phyloP scores from a whole-genome alignment of 2,888 invertebrate species.

The Drosophila yooni region DNA sequence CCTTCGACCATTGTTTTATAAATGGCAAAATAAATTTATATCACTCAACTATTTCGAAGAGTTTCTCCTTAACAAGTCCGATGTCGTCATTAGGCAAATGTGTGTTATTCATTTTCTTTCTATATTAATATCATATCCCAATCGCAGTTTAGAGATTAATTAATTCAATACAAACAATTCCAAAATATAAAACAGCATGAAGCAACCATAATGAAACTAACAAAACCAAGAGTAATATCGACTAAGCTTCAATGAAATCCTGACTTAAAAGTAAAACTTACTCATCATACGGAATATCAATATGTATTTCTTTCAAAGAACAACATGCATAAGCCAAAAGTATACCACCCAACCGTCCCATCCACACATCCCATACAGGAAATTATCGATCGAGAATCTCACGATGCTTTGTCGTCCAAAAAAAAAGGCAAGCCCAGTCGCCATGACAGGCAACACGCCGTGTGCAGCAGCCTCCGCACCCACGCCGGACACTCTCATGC shows the following conservation, averaged over 20 bases:
- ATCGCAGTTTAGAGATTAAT: not conserved
- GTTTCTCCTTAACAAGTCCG: not conserved
- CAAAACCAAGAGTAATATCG: conserved; percentile 19
- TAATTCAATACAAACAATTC: not conserved
- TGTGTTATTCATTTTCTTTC: not conserved
- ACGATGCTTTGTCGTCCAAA: conserved; percentile 84
- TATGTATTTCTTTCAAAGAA: conserved; percentile 39
- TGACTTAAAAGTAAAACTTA: conserved; percentile 25
- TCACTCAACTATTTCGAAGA: not conserved
- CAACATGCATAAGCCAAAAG: conserved; percentile 35
- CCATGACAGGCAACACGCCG: conserved; percentile 54
- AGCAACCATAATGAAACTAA: not conserved
- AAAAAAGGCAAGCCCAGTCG: conserved; percentile 82
- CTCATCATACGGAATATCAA: conserved; percentile 44
- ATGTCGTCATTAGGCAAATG: not conserved
- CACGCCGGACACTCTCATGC: conserved; percentile 58
- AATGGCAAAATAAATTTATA: not conserved
- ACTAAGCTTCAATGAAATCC: conserved; percentile 17
- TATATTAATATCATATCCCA: not conserved
- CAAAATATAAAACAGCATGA: not conserved
- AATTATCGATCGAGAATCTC: conserved; percentile 85
- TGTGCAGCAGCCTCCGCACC: conserved; percentile 33
- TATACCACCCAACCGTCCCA: conserved; percentile 52
- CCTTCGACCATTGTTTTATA: not conserved
- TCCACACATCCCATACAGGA: conserved; percentile 76